phyloP scores from a whole-genome alignment of 2,797 vertebrate species.

The Acomys russatus region DNA sequence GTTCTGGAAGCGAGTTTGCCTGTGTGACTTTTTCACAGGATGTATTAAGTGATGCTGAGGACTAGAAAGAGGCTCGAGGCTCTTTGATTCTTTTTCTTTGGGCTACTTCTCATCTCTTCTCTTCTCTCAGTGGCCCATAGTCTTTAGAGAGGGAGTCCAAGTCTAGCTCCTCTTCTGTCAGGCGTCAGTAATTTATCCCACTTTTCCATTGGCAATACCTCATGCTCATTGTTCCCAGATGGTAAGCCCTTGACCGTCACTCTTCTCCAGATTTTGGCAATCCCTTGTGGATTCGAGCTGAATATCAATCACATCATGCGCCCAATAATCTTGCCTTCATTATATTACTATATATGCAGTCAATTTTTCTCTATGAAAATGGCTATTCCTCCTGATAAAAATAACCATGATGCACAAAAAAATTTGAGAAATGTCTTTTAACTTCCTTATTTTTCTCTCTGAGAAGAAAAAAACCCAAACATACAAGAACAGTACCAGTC shows the following conservation, averaged over 20 bases:
- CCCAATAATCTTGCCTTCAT: neutral
- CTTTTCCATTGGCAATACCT: neutral
- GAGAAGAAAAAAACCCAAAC: neutral
- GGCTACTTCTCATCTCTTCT: neutral
- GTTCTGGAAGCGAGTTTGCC: neutral
- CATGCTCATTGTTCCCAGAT: neutral
- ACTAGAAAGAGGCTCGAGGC: accelerated
- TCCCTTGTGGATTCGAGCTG: neutral
- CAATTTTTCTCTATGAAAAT: neutral
- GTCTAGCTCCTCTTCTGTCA: neutral
- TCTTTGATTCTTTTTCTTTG: neutral
- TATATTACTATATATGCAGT: neutral
- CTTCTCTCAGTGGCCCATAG: neutral
- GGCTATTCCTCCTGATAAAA: conserved; percentile 13
- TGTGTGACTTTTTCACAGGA: neutral
- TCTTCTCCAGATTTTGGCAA: neutral
- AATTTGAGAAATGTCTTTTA: neutral
- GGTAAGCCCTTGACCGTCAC: accelerated
- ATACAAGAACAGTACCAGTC: neutral
- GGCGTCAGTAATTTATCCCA: neutral
- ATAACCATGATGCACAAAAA: neutral
- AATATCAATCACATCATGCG: neutral
- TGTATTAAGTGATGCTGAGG: neutral
- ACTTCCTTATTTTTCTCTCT: neutral
- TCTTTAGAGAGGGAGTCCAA: neutral